phyloP scores from a whole-genome alignment of 2,797 vertebrate species.

The Margarornis squamiger region DNA sequence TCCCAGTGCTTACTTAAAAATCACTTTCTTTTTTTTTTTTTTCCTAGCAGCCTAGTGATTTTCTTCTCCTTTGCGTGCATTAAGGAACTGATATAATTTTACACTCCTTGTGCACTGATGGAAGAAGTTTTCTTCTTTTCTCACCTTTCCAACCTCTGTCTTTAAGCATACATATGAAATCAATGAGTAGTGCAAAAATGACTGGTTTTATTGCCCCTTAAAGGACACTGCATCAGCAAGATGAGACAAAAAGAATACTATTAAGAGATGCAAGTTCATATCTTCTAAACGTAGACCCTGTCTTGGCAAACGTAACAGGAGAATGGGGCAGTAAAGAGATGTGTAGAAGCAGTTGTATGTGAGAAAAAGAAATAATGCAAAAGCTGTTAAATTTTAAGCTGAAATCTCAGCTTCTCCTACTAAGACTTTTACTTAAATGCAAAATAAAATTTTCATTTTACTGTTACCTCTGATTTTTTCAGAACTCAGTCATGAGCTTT shows the following conservation, averaged over 20 bases:
- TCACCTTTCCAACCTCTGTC: neutral
- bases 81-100: neutral
- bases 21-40: neutral
- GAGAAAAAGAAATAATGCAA: neutral
- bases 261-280: neutral
- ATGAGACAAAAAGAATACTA: neutral
- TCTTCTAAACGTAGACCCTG: neutral
- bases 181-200: neutral
- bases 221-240: neutral
- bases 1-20: neutral
- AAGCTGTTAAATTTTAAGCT: neutral
- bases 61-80: neutral
- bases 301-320: neutral
- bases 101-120: neutral
- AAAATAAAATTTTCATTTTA: neutral
- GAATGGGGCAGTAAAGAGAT: neutral
- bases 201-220: neutral
- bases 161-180: neutral
- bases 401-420: neutral
- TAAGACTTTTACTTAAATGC: neutral
- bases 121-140: neutral
- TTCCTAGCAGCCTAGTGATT: neutral
- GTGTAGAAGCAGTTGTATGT: neutral
- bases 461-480: neutral
- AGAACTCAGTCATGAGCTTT: neutral